Percentiles rank a stretch among this genome's conserved stretches.
These are phyloP conservation scores for Whitmania pigra DNA, from an alignment of 1,140 invertebrate species.

Conservation along the genomic window DNA sequence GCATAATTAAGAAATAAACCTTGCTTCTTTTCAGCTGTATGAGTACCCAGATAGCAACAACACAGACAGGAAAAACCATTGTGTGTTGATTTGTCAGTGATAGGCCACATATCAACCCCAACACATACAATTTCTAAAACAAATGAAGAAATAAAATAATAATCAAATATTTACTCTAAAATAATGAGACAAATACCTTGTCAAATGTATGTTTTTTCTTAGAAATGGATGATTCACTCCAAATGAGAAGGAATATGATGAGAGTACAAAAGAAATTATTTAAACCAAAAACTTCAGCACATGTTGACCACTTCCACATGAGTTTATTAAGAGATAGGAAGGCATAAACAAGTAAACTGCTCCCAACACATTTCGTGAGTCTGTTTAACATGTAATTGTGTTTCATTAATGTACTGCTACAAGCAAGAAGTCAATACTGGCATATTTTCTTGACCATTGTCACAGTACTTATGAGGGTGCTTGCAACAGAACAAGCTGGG, in stretches of 20 bases:
- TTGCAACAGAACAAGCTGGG: too few relatives aligned
- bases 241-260: background rate
- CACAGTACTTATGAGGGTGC: too few relatives aligned
- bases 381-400: constrained; percentile 8
- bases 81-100: constrained; percentile 39
- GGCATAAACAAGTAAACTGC: constrained; percentile 28
- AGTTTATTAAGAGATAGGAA: constrained; percentile 33
- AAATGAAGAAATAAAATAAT: constrained; percentile 8
- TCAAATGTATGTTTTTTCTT: too few relatives aligned
- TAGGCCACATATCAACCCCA: constrained; percentile 36
- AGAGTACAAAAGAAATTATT: constrained; percentile 35
- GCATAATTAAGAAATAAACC: background rate
- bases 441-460: too few relatives aligned
- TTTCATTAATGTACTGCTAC: too few relatives aligned
- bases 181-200: background rate
- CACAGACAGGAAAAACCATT: constrained; percentile 32
- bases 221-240: too few relatives aligned
- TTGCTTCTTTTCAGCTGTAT: constrained; percentile 19
- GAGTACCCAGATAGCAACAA: constrained; percentile 32
- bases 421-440: too few relatives aligned
- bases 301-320: constrained; percentile 36
- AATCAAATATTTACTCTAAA: background rate
- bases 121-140: constrained; percentile 25
- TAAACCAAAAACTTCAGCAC: constrained; percentile 37
- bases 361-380: constrained; percentile 21